A percentile compares a stretch with the other conserved stretches of the same genome.
Evolutionary conservation across 2,797 vertebrate species (phyloP).

Genomic region (Gallirallus australis): DNA sequence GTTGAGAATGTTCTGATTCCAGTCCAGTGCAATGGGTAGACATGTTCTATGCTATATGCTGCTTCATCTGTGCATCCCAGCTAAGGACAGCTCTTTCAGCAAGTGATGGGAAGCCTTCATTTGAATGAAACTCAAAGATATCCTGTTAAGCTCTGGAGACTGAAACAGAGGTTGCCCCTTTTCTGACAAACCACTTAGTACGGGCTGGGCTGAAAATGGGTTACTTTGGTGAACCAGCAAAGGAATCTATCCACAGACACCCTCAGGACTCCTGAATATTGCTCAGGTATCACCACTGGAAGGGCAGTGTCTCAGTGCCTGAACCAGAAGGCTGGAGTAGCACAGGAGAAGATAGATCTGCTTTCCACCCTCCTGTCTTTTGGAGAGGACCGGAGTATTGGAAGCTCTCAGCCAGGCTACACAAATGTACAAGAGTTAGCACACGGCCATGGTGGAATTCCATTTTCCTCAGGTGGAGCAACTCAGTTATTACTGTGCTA

Average conservation of each 20-base stretch:
- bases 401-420: neutral
- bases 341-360: neutral
- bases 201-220: neutral
- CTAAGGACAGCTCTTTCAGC: neutral
- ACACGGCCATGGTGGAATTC: fast-evolving
- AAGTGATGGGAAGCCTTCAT: neutral
- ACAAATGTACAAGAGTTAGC: neutral
- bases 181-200: neutral
- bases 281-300: neutral
- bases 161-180: neutral
- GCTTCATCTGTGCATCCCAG: neutral
- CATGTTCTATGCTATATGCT: neutral
- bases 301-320: neutral
- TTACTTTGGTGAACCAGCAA: neutral
- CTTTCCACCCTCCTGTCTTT: neutral
- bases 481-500: neutral
- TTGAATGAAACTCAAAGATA: neutral
- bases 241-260: neutral
- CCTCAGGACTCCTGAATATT: neutral
- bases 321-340: neutral
- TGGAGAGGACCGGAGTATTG: neutral
- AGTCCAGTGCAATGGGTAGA: neutral
- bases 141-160: neutral
- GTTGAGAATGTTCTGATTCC: neutral
- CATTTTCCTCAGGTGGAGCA: neutral